These are phyloP conservation scores for Rhynchotus rufescens DNA, from an alignment of 2,797 vertebrate species.

Conservation along the genomic window DNA sequence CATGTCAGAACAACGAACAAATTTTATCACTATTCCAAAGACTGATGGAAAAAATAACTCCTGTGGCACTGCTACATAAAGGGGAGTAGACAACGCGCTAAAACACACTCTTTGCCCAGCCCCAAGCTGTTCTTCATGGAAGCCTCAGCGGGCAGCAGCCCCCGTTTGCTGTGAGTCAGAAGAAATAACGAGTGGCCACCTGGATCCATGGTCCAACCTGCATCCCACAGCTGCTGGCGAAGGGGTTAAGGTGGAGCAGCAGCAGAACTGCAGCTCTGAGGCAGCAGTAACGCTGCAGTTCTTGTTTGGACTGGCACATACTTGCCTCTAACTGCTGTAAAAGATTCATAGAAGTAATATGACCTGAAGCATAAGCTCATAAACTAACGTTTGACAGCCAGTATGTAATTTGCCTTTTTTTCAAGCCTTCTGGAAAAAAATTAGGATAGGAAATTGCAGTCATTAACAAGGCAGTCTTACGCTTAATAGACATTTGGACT, in stretches of 20 bases:
- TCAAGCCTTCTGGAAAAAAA: slow-evolving; percentile 13
- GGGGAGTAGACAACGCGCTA: accelerated
- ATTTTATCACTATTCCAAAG: background rate
- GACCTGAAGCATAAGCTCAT: background rate
- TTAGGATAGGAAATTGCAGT: slow-evolving; percentile 19
- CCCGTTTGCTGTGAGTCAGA: background rate
- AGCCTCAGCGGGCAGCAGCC: background rate
- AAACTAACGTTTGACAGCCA: background rate
- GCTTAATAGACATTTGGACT: background rate
- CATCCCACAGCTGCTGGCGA: background rate
- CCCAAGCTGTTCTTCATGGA: background rate
- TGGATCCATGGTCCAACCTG: background rate
- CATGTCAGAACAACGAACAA: background rate
- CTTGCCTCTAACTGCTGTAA: background rate
- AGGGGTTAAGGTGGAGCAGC: background rate
- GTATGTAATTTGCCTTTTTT: background rate
- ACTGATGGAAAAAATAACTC: background rate
- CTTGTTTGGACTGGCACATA: background rate
- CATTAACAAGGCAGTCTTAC: background rate
- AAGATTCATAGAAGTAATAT: background rate
- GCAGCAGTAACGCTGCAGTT: background rate
- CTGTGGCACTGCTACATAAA: background rate
- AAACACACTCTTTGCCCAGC: background rate
- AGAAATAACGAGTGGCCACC: background rate
- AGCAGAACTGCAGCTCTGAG: background rate